A percentile compares a stretch with the other conserved stretches of the same genome.
phyloP scores from a whole-genome alignment of 2,113 vertebrate genomes.

The Sprattus sprattus region DNA sequence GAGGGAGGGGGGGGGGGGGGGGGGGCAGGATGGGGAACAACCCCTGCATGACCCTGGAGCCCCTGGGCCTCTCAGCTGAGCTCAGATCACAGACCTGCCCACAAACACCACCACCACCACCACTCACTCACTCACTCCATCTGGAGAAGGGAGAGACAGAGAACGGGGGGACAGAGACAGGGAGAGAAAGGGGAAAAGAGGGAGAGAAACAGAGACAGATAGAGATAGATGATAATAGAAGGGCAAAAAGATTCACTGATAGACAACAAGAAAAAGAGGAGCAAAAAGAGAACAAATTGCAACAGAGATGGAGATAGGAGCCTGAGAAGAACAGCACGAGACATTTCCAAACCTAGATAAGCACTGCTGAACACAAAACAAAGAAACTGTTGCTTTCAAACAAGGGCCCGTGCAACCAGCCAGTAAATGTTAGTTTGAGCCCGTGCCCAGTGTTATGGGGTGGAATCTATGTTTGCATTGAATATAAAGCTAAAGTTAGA shows the following conservation, averaged over 20 bases:
- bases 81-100: neutral
- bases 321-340: neutral
- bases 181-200: neutral
- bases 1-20: neutral
- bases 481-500: neutral
- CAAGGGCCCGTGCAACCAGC: neutral
- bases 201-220: neutral
- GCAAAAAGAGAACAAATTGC: neutral
- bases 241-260: neutral
- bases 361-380: neutral
- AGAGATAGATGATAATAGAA: neutral
- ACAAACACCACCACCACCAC: neutral
- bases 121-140: neutral
- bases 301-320: neutral
- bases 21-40: neutral
- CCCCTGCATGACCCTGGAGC: constrained; percentile 4
- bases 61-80: neutral
- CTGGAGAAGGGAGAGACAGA: neutral
- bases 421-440: neutral
- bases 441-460: neutral
- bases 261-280: neutral
- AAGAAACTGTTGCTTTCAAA: neutral
- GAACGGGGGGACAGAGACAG: neutral
- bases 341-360: neutral
- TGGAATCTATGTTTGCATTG: neutral